Percentiles rank a stretch among this genome's conserved stretches.
Conservation (phyloP, 2,797 vertebrate genomes). For the Fratercula arctica region DNA sequence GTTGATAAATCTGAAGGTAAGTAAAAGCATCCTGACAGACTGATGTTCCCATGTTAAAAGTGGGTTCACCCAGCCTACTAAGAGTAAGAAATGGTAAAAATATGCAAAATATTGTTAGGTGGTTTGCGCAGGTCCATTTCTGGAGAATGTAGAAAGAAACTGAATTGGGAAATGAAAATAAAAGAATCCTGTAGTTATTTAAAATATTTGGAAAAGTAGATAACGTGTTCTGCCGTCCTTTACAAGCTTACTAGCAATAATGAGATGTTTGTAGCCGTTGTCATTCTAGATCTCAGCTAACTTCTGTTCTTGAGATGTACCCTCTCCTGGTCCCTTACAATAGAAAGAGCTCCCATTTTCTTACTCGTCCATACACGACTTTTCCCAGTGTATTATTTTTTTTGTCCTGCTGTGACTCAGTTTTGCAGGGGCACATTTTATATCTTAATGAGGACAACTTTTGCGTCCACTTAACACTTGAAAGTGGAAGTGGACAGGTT, state of each 20-base stretch:
- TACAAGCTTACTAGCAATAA: neutral
- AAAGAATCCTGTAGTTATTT: neutral
- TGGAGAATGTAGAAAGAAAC: neutral
- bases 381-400: neutral
- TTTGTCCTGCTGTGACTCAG: neutral
- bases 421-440: neutral
- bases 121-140: neutral
- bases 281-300: neutral
- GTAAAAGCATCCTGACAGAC: neutral
- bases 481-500: neutral
- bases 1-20: constrained; percentile 81
- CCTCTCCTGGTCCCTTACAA: neutral
- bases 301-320: neutral
- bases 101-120: neutral
- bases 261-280: neutral
- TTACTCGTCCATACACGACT: neutral
- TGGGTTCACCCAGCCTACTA: neutral
- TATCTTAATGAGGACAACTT: neutral
- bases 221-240: neutral
- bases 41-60: neutral
- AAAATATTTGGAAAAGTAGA: neutral
- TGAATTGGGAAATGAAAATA: neutral
- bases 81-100: neutral
- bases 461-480: neutral
- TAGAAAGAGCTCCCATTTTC: neutral